These are phyloP conservation scores for Aythya baeri DNA, from an alignment of 2,113 vertebrate genomes.

Conservation along the genomic window DNA sequence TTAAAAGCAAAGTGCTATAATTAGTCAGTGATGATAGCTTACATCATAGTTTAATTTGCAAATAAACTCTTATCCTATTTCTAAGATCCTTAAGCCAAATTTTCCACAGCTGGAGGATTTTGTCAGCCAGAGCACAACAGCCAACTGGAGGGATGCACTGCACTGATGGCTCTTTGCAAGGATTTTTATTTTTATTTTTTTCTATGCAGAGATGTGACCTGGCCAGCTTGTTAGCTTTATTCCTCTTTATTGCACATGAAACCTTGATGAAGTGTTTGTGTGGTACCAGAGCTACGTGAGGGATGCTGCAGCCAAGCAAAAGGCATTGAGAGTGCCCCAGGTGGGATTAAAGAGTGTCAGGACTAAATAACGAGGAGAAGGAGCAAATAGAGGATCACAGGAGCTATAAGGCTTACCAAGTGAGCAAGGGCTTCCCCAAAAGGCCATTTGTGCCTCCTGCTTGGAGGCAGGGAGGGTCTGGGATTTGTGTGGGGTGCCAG, in stretches of 20 bases:
- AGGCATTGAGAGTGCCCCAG: not conserved
- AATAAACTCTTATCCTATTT: conserved; percentile 20
- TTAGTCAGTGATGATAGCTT: not conserved
- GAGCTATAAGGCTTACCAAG: not conserved
- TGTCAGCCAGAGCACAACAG: not conserved
- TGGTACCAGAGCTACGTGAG: not conserved
- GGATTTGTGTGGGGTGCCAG: not conserved
- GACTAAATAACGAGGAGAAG: not conserved
- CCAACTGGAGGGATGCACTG: not conserved
- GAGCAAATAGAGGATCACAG: not conserved
- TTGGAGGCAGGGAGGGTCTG: not conserved
- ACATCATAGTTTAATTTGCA: not conserved
- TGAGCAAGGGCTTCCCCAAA: not conserved
- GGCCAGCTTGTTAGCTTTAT: not conserved
- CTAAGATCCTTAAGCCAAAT: conserved; percentile 10
- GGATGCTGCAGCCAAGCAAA: not conserved
- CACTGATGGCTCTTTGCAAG: not conserved
- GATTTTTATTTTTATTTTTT: too few relatives aligned
- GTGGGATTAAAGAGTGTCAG: not conserved
- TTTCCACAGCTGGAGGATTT: not conserved
- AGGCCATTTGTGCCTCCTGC: not conserved
- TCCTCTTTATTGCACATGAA: not conserved
- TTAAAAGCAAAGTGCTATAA: not conserved
- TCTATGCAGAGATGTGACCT: not conserved
- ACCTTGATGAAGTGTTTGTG: not conserved